Conservation (phyloP, 2,113 vertebrate genomes). For the Osmerus mordax region DNA sequence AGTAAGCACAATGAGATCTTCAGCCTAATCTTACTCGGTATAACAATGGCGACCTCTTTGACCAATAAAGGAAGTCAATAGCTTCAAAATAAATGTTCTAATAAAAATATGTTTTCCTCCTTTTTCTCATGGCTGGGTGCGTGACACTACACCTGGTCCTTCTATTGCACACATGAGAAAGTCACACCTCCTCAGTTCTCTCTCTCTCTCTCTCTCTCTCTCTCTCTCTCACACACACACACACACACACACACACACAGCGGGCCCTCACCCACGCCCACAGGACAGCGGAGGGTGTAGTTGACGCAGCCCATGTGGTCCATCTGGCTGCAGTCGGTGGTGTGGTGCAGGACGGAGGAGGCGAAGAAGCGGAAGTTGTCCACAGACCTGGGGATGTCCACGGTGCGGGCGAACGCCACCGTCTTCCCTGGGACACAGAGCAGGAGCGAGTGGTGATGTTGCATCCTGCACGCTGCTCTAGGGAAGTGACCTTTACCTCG, state of each 20-base stretch:
- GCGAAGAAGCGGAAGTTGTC: slow-evolving; percentile 95
- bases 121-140: no score
- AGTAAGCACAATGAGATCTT: not conserved
- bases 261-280: slow-evolving; percentile 84
- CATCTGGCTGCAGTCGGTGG: slow-evolving; percentile 83
- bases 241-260: not conserved
- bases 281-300: slow-evolving; percentile 83
- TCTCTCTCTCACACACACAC: not conserved
- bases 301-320: slow-evolving; percentile 81
- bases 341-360: slow-evolving; percentile 85
- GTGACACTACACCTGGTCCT: not conserved
- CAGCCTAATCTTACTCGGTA: no score
- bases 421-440: slow-evolving; percentile 81
- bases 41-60: no score
- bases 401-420: slow-evolving; percentile 75
- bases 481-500: no score
- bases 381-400: slow-evolving; percentile 85
- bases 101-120: no score
- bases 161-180: not conserved
- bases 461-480: no score
- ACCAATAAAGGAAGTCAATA: no score
- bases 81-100: no score
- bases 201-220: not conserved
- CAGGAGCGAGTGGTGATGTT: not conserved
- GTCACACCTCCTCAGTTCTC: not conserved